phyloP scores from a whole-genome alignment of 2,113 vertebrate genomes.

The Nestor notabilis region DNA sequence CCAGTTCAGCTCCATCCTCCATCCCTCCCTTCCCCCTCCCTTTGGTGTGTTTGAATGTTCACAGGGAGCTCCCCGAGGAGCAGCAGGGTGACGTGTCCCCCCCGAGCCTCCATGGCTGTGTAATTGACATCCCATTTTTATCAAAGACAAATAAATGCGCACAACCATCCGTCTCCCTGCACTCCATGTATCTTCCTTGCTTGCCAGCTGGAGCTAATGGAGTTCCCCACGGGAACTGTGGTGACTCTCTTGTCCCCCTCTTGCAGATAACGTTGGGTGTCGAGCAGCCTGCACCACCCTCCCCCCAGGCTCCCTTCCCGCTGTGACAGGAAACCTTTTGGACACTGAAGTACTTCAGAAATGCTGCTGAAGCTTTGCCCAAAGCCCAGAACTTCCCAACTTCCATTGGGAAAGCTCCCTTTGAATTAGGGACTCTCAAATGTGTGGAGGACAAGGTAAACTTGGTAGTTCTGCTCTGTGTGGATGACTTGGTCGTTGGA shows the following conservation, averaged over 20 bases:
- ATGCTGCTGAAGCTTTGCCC: not conserved
- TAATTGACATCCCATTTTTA: slow-evolving; percentile 62
- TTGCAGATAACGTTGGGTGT: not conserved
- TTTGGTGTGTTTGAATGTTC: slow-evolving; percentile 34
- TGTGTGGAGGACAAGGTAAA: not conserved
- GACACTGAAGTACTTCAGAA: not conserved
- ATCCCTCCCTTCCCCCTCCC: not conserved
- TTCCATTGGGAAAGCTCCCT: not conserved
- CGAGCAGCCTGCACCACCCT: not conserved
- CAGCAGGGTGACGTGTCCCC: slow-evolving; percentile 14
- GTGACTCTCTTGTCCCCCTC: not conserved
- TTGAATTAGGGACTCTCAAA: not conserved
- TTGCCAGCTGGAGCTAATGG: not conserved
- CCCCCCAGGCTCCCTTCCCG: not conserved
- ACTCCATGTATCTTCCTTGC: slow-evolving; percentile 9
- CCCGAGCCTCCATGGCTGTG: slow-evolving; percentile 32
- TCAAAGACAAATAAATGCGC: slow-evolving; percentile 63
- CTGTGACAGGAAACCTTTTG: not conserved
- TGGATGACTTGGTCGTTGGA: not conserved
- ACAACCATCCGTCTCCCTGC: slow-evolving; percentile 57
- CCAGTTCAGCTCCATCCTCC: not conserved
- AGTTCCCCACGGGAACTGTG: not conserved
- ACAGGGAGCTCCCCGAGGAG: not conserved
- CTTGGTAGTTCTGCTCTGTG: not conserved
- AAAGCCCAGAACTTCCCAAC: not conserved